phyloP scores from a whole-genome alignment of 2,888 invertebrate species.

The Meta bourneti region DNA sequence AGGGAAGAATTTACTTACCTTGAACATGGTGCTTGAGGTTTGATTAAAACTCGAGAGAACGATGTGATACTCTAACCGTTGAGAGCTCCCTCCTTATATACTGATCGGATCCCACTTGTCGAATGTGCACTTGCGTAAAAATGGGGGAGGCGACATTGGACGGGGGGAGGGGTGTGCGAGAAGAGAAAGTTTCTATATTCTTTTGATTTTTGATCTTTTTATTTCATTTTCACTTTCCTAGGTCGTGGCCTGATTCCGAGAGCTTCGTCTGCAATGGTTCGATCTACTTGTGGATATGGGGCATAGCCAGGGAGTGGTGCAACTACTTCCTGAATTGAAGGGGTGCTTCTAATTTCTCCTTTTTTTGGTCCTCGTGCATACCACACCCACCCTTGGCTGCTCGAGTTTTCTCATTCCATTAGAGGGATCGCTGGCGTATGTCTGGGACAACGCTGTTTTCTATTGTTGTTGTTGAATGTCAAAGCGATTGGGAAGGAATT shows the following conservation, averaged over 20 bases:
- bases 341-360: conserved; percentile 62
- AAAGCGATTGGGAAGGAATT: not conserved
- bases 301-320: conserved; percentile 74
- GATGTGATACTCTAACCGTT: conserved; percentile 2
- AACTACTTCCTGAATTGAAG: conserved; percentile 75
- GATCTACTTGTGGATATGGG: conserved; percentile 74
- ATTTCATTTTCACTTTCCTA: conserved; percentile 74
- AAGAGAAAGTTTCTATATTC: conserved; percentile 68
- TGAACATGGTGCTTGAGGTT: conserved; percentile 61
- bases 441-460: not conserved
- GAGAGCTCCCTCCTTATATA: conserved; percentile 44
- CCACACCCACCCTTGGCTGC: conserved; percentile 67
- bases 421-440: conserved; percentile 8
- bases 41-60: conserved; percentile 28
- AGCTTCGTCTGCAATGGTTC: conserved; percentile 46
- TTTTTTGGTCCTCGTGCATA: conserved; percentile 53
- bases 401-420: conserved; percentile 5
- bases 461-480: not conserved
- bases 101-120: conserved; percentile 30
- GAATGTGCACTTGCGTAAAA: conserved; percentile 56
- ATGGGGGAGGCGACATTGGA: conserved; percentile 4
- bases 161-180: conserved; percentile 14
- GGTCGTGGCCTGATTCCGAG: conserved; percentile 73
- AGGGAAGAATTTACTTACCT: conserved; percentile 51
- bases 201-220: conserved; percentile 62